phyloP scores from a whole-genome alignment of 2,113 vertebrate genomes.

The Dissostichus mawsoni region DNA sequence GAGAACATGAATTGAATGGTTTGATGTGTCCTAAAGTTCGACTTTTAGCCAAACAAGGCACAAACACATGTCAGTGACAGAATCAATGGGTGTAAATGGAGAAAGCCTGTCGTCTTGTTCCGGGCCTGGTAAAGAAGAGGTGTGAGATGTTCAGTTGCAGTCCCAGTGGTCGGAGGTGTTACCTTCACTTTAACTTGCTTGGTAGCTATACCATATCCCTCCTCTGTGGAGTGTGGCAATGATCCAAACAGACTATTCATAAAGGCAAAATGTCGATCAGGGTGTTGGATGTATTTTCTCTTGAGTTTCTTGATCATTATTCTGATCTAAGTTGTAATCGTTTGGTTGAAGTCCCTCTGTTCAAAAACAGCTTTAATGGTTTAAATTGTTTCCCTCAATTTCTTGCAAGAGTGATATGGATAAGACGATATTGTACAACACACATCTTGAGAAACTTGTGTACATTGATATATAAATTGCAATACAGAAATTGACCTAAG shows the following conservation, averaged over 20 bases:
- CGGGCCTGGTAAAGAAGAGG: conserved; percentile 63
- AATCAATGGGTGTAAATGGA: conserved; percentile 86
- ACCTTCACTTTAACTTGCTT: conserved; percentile 74
- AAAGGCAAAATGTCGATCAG: not conserved
- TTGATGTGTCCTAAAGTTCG: conserved; percentile 70
- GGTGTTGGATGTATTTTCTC: not conserved
- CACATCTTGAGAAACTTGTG: not conserved
- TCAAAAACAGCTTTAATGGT: conserved; percentile 1
- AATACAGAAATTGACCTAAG: not conserved
- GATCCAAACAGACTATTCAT: conserved; percentile 40
- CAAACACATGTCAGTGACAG: conserved; percentile 78
- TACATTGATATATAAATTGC: not conserved
- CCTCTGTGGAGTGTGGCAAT: conserved; percentile 20
- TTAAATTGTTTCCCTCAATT: not conserved
- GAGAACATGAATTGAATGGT: conserved; percentile 70
- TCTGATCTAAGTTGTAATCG: not conserved
- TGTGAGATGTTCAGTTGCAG: conserved; percentile 73
- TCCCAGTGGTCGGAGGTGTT: conserved; percentile 80
- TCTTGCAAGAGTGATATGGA: not conserved
- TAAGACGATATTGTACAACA: not conserved
- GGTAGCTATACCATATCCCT: conserved; percentile 23
- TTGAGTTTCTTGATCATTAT: not conserved
- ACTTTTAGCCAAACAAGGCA: conserved; percentile 81
- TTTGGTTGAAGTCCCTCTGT: not conserved
- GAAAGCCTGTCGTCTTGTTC: conserved; percentile 81